Evolutionary conservation across 2,797 vertebrate genomes (phyloP), one percentile per base, ranked within the genome.

Genomic region (Spondyliosoma cantharus): DNA sequence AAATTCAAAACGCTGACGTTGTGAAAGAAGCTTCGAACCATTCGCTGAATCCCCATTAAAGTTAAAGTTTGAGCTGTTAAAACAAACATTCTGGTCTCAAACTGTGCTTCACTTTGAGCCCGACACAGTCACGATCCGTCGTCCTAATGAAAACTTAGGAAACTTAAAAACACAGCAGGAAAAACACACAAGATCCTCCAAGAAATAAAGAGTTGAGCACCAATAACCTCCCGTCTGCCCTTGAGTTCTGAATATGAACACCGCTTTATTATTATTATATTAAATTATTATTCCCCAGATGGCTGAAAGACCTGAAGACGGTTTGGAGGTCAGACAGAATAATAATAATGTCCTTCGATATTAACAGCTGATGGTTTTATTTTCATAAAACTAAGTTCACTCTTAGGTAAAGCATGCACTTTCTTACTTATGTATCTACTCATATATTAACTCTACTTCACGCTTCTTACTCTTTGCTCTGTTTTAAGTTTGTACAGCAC

Each of bases 181-280:
- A 43, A n/a, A 52, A 56, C 52, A 7, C 1, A 2, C 7, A 5
- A 15, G 37, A 69, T 7, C 32, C 6, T 32, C 3, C 1, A 9
- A 29, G 7, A 37, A 29, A 71, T n/a, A 19, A 5, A 52, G 2
- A 25, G 32, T 8, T 3, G 7, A 17, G 60, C 16, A 25, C 22
- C 4, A 32, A 7, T 22, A 62, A 67, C 72, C 54, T 76, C 62
- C 43, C 0, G 1, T 6, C 6, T 16, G 15, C 64, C 70, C 49
- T 71, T 64, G 56, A 63, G 20, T 29, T 76, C 7, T 61, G 20
- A 82, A 82, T 76, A 75, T 65, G 7, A 73, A 64, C 45, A 15
- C 15, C 8, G 1, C n/a, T 37, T 37, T 8, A 57, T 42, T 22
- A 66, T 63, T 29, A 61, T 50, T 50, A 42, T 22, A 65, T 62